Conservation (phyloP, 2,888 invertebrate genomes). For the Lamellibrachia satsuma region DNA sequence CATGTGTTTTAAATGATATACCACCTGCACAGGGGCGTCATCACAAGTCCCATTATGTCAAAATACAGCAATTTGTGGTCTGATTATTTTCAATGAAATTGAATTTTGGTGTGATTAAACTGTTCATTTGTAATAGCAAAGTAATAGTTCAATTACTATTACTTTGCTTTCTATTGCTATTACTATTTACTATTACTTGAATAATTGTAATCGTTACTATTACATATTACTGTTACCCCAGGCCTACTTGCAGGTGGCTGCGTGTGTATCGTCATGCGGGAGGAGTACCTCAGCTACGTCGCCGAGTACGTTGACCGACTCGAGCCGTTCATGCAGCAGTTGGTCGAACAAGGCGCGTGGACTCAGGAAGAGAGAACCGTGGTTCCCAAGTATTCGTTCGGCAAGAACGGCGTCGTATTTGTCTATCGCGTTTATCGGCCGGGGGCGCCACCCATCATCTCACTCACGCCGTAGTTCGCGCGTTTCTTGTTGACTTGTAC, state of each 20-base stretch:
- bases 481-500: neutral
- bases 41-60: too few relatives aligned
- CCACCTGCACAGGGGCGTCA: too few relatives aligned
- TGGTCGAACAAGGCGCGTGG: conserved; percentile 53
- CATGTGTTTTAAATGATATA: too few relatives aligned
- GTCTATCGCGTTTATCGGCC: neutral
- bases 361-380: conserved; percentile 46
- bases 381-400: conserved; percentile 57
- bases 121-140: too few relatives aligned
- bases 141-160: too few relatives aligned
- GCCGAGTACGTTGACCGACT: conserved; percentile 56
- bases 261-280: conserved; percentile 58
- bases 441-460: neutral
- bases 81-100: too few relatives aligned
- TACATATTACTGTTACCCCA: too few relatives aligned
- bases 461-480: neutral
- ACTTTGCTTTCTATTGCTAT: neutral
- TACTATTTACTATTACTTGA: too few relatives aligned
- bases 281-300: conserved; percentile 54
- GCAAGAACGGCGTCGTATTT: conserved; percentile 54
- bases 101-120: too few relatives aligned
- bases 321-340: conserved; percentile 55
- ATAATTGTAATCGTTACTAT: neutral
- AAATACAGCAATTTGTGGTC: too few relatives aligned
- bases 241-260: conserved; percentile 52